Conservation (phyloP, 2,113 vertebrate species). For the Pituophis catenifer region DNA sequence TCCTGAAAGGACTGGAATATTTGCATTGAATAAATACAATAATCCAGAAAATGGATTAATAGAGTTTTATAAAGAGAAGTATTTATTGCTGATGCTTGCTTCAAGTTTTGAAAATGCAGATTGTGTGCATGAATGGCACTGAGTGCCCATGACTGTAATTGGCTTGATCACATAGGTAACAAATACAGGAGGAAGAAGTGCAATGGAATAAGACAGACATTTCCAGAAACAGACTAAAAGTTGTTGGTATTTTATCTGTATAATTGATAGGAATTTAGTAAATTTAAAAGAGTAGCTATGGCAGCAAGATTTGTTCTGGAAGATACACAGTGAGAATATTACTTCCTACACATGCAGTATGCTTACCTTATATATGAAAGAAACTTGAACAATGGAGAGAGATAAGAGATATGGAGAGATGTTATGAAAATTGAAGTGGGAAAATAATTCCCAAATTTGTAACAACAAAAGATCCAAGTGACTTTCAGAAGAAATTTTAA, state of each 20-base stretch:
- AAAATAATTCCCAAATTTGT: background rate
- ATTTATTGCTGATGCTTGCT: background rate
- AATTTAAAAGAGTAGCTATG: background rate
- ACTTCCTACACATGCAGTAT: background rate
- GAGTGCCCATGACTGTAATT: background rate
- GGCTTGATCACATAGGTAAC: background rate
- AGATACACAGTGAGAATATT: background rate
- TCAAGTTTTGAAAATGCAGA: background rate
- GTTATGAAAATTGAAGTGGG: background rate
- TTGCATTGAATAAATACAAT: background rate
- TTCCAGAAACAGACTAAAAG: background rate
- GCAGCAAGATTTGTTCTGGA: background rate
- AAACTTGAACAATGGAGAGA: background rate
- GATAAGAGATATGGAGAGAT: background rate
- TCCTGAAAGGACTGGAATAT: background rate
- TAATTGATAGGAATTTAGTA: background rate
- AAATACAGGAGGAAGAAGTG: background rate
- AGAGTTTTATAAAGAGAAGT: background rate
- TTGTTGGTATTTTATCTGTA: background rate
- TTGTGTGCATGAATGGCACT: background rate
- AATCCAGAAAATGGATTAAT: background rate
- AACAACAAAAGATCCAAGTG: background rate
- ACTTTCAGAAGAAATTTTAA: background rate
- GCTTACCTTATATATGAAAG: background rate
- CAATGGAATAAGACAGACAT: background rate